Evolutionary conservation across 2,888 invertebrate genomes (phyloP).

Genomic region (Papilio gigon): DNA sequence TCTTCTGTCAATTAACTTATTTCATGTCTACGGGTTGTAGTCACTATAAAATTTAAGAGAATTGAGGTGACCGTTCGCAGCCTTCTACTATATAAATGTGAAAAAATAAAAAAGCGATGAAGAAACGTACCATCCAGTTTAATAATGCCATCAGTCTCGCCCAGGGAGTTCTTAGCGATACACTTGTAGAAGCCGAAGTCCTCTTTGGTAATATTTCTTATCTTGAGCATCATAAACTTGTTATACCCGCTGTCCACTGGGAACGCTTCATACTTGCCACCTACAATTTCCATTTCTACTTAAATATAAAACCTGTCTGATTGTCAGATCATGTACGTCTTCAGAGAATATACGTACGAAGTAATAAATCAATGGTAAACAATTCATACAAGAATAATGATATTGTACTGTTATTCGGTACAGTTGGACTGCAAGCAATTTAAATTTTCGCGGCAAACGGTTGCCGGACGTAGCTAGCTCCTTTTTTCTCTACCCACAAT

Average conservation of each 20-base stretch:
- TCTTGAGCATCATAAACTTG: slow-evolving; percentile 96
- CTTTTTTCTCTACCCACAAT: no score
- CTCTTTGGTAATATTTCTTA: slow-evolving; percentile 89
- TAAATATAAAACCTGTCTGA: slow-evolving; percentile 75
- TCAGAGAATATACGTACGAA: not conserved
- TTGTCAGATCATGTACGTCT: slow-evolving; percentile 35
- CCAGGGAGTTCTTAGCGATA: slow-evolving; percentile 94
- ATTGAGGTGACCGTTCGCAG: not conserved
- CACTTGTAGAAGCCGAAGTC: slow-evolving; percentile 96
- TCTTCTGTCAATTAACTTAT: no score
- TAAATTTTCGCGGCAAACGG: no score
- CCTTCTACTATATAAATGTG: not conserved
- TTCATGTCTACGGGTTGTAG: no score
- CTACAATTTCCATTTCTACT: slow-evolving; percentile 87
- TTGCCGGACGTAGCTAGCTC: no score
- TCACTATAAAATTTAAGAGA: not conserved
- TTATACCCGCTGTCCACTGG: slow-evolving; percentile 94
- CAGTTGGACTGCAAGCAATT: no score
- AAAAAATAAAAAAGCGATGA: slow-evolving; percentile 18
- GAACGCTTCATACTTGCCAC: slow-evolving; percentile 95
- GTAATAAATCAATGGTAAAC: no score
- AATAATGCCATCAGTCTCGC: slow-evolving; percentile 94
- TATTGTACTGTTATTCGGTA: no score
- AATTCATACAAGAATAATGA: no score
- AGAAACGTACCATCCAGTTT: slow-evolving; percentile 90